Percentiles rank a stretch among this genome's conserved stretches.
phyloP scores from a whole-genome alignment of 1,140 invertebrate species.

The Aradophagus sp. region DNA sequence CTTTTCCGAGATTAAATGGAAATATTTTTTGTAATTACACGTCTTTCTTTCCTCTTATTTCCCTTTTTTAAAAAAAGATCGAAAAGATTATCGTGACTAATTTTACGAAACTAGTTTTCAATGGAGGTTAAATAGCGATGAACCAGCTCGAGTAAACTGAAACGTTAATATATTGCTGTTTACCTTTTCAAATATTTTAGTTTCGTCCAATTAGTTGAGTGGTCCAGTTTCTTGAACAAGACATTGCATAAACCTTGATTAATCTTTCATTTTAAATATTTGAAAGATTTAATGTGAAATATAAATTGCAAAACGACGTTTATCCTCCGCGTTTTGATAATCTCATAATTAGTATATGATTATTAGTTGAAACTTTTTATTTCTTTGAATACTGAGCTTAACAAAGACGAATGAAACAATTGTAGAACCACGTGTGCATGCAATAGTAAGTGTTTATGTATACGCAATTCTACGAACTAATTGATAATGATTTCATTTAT shows the following conservation, averaged over 20 bases:
- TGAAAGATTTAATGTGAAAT: neutral
- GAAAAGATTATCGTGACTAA: slow-evolving; percentile 12
- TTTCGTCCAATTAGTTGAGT: no score
- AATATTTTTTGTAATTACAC: slow-evolving; percentile 13
- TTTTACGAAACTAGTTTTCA: neutral
- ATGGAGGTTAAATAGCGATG: neutral
- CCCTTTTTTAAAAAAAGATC: neutral
- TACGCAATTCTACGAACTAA: no score
- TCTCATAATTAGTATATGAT: slow-evolving; percentile 50
- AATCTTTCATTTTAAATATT: neutral
- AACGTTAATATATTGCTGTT: no score
- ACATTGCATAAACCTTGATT: no score
- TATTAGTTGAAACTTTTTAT: slow-evolving; percentile 33
- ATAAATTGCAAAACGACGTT: slow-evolving; percentile 16
- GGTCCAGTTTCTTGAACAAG: no score
- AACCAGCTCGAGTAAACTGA: neutral
- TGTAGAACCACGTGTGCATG: slow-evolving; percentile 7
- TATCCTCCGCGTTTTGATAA: slow-evolving; percentile 31
- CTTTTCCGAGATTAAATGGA: slow-evolving; percentile 3
- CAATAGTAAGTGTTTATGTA: no score
- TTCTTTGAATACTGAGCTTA: slow-evolving; percentile 48
- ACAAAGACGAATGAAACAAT: slow-evolving; percentile 27
- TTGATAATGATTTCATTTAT: no score
- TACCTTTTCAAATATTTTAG: no score
- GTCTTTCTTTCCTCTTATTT: slow-evolving; percentile 1